phyloP scores from a whole-genome alignment of 2,797 vertebrate genomes.

The Naso thynnoides region DNA sequence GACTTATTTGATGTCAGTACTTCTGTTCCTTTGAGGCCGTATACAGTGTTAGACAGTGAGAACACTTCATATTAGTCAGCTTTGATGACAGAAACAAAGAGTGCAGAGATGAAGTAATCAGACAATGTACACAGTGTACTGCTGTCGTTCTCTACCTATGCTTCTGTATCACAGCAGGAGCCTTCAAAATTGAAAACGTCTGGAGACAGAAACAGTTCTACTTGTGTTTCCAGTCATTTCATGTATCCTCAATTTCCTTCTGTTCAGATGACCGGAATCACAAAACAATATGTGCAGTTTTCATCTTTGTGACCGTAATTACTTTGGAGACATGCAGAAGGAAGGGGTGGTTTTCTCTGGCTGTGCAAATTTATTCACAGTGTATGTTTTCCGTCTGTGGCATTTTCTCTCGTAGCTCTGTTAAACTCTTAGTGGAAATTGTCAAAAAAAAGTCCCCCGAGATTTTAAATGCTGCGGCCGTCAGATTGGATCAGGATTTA shows the following conservation, averaged over 20 bases:
- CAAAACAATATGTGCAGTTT: conserved; percentile 20
- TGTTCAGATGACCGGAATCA: conserved; percentile 31
- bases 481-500: conserved; percentile 66
- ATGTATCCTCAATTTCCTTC: conserved; percentile 11
- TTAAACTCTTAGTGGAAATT: conserved; percentile 40
- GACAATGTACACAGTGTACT: conserved; percentile 20
- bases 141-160: conserved; percentile 10
- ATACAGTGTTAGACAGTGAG: not conserved
- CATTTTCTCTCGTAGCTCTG: conserved; percentile 7
- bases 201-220: conserved; percentile 29
- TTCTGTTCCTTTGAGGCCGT: not conserved
- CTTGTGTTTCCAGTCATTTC: conserved; percentile 23
- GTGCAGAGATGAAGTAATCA: conserved; percentile 30
- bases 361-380: conserved; percentile 35
- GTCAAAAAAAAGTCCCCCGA: conserved; percentile 22
- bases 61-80: not conserved
- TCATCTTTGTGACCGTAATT: conserved; percentile 49
- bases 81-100: conserved; percentile 13
- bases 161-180: conserved; percentile 20
- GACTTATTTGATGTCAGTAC: conserved; percentile 12
- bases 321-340: conserved; percentile 25
- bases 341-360: conserved; percentile 12
- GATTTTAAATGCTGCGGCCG: conserved; percentile 44
- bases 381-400: conserved; percentile 22
- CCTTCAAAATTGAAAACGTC: conserved; percentile 19